Conservation (phyloP, 2,113 vertebrate species). For the Prunella himalayana region DNA sequence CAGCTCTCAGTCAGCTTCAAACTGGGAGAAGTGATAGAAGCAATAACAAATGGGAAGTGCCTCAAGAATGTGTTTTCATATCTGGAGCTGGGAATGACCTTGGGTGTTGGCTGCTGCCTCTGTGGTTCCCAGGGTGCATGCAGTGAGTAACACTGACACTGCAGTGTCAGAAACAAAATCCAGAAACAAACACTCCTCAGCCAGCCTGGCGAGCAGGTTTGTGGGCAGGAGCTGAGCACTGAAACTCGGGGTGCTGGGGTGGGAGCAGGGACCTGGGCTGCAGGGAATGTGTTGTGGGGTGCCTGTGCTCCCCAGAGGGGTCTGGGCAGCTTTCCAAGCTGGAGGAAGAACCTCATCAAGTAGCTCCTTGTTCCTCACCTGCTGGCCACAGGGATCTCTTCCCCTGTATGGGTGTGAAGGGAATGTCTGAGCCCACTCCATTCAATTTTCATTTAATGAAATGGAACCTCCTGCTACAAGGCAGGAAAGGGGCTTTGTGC, state of each 20-base stretch:
- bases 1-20: neutral
- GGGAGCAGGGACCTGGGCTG: neutral
- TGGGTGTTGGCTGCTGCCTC: conserved; percentile 33
- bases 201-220: conserved; percentile 28
- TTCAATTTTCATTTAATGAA: neutral
- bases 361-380: neutral
- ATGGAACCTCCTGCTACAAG: neutral
- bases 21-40: neutral
- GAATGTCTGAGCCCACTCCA: neutral
- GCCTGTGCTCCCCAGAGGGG: neutral
- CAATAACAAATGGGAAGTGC: neutral
- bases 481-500: neutral
- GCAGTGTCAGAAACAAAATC: too few species aligned
- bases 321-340: neutral
- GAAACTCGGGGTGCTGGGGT: neutral
- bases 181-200: neutral
- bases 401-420: neutral
- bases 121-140: neutral
- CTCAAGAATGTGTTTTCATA: neutral
- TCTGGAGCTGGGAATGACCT: conserved; percentile 12
- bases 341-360: neutral
- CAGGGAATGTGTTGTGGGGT: neutral
- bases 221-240: neutral
- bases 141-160: neutral
- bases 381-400: neutral